phyloP scores from a whole-genome alignment of 2,797 vertebrate species.

The Enteromius unitaeniatus region DNA sequence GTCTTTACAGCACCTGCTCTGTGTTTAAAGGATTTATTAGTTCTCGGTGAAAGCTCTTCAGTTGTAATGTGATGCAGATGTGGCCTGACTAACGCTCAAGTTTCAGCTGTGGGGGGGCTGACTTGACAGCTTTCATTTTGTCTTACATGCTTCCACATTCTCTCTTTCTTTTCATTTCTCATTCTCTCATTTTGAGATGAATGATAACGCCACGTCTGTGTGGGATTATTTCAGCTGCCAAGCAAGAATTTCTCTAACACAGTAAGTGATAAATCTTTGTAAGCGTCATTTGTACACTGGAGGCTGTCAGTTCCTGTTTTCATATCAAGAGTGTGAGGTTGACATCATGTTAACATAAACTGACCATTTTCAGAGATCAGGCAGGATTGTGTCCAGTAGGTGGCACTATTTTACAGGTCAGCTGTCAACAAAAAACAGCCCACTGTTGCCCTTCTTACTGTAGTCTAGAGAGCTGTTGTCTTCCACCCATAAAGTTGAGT shows the following conservation, averaged over 20 bases:
- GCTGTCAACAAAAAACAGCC: neutral
- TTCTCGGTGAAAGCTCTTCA: constrained; percentile 7
- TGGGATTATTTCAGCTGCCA: constrained; percentile 21
- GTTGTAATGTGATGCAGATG: constrained; percentile 21
- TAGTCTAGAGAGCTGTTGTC: neutral
- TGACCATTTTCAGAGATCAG: neutral
- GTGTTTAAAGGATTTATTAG: neutral
- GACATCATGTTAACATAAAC: constrained; percentile 5
- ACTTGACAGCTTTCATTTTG: constrained; percentile 27
- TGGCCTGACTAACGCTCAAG: constrained; percentile 10
- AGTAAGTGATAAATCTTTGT: constrained; percentile 31
- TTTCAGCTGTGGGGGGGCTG: constrained; percentile 10
- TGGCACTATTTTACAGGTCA: constrained; percentile 16
- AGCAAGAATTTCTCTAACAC: constrained; percentile 1
- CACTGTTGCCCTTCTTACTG: neutral
- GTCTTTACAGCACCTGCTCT: neutral
- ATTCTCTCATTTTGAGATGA: neutral
- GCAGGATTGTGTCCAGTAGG: constrained; percentile 24
- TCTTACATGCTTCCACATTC: constrained; percentile 21
- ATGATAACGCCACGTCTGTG: neutral
- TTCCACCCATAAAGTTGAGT: neutral
- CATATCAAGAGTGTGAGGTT: neutral
- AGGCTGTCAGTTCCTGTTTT: constrained; percentile 18
- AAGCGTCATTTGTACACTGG: constrained; percentile 2
- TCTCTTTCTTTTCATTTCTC: neutral